Evolutionary conservation across 2,888 invertebrate species (phyloP).

Genomic region (Hypena proboscidalis): DNA sequence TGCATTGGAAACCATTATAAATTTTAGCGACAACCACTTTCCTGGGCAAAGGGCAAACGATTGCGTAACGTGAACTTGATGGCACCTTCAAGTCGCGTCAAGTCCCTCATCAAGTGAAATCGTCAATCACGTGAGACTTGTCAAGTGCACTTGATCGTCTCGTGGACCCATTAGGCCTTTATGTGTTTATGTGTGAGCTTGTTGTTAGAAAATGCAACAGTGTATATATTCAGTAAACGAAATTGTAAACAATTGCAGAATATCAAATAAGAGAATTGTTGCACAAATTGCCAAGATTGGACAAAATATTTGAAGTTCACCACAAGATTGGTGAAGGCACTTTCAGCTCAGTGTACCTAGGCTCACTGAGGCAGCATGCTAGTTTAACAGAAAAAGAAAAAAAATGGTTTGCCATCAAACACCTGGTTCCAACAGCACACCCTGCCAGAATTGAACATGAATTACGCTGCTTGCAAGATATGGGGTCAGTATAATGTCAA

Average conservation of each 20-base stretch:
- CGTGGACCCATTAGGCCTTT: no score
- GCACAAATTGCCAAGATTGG: constrained; percentile 85
- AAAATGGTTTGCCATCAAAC: constrained; percentile 92
- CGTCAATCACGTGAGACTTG: no score
- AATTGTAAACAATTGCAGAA: constrained; percentile 48
- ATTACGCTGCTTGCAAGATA: constrained; percentile 90
- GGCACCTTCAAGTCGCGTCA: no score
- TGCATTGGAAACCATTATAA: no score
- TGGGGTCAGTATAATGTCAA: constrained; percentile 85
- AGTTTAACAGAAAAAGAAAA: constrained; percentile 68
- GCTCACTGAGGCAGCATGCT: constrained; percentile 85
- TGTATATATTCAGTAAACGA: not conserved
- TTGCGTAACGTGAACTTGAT: no score
- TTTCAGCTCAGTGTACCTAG: constrained; percentile 94
- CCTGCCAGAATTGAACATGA: constrained; percentile 93
- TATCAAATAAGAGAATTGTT: constrained; percentile 75
- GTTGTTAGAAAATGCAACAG: no score
- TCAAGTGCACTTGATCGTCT: no score
- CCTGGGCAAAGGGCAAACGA: no score
- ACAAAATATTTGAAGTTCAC: constrained; percentile 87
- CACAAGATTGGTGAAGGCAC: constrained; percentile 93
- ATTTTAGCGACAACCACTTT: no score
- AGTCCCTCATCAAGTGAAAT: no score
- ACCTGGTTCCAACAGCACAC: constrained; percentile 94
- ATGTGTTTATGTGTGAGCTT: no score